These are phyloP conservation scores for Tragulus kanchil DNA, from an alignment of 2,113 vertebrate species.

Conservation along the genomic window DNA sequence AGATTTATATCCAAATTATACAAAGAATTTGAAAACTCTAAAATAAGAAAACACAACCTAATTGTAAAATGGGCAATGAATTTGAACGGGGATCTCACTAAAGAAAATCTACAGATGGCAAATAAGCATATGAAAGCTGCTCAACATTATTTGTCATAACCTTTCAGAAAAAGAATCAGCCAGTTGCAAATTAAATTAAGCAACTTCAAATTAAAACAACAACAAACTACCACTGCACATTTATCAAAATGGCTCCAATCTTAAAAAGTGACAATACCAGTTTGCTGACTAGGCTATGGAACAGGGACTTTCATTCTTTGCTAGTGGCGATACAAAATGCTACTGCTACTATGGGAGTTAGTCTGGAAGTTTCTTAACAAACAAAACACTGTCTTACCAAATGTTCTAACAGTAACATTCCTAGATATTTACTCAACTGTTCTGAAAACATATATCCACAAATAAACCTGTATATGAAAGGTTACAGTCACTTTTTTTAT, in stretches of 20 bases:
- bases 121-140: not conserved
- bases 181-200: not conserved
- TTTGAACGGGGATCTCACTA: not conserved
- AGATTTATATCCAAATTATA: not conserved
- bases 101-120: not conserved
- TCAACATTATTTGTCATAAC: not conserved
- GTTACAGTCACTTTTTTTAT: not conserved
- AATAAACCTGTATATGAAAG: not conserved
- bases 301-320: not conserved
- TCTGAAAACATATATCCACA: not conserved
- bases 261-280: not conserved
- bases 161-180: not conserved
- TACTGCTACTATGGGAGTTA: not conserved
- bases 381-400: not conserved
- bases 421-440: not conserved
- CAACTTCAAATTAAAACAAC: not conserved
- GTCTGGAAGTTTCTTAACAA: not conserved
- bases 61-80: not conserved
- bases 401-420: not conserved
- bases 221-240: not conserved
- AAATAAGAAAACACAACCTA: not conserved
- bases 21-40: not conserved
- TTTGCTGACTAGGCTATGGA: not conserved
- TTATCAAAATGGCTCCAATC: not conserved
- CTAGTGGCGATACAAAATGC: not conserved